phyloP scores from a whole-genome alignment of 2,888 invertebrate genomes.

The Ophion slaviceki region DNA sequence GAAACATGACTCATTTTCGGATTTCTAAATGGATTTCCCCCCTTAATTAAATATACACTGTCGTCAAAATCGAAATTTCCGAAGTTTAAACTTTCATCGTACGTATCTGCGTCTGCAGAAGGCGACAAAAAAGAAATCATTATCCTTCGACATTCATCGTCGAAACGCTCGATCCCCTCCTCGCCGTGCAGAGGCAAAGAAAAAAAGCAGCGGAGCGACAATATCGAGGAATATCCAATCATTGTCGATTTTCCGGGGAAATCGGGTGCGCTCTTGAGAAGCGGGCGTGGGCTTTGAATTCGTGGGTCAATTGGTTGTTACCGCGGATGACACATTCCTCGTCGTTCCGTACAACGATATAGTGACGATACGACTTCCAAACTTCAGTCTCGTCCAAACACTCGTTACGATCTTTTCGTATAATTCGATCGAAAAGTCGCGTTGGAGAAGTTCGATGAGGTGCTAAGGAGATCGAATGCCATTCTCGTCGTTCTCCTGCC shows the following conservation, averaged over 20 bases:
- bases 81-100: no score
- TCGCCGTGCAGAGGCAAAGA: not conserved
- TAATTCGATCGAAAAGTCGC: conserved; percentile 13
- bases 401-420: conserved; percentile 27
- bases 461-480: no score
- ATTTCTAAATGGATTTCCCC: no score
- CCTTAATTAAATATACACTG: no score
- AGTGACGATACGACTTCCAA: conserved; percentile 46
- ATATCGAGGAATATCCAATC: not conserved
- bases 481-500: no score
- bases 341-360: conserved; percentile 55
- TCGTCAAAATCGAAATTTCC: no score
- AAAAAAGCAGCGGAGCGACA: not conserved
- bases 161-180: no score
- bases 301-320: conserved; percentile 77
- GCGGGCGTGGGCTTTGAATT: conserved; percentile 75
- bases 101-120: no score
- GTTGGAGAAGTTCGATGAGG: not conserved
- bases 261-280: conserved; percentile 7
- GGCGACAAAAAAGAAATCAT: no score
- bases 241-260: not conserved
- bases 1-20: no score
- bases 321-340: conserved; percentile 73
- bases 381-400: conserved; percentile 67
- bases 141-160: no score